These are phyloP conservation scores for Sphyrna mokarran DNA, from an alignment of 2,113 vertebrate species.

Conservation along the genomic window DNA sequence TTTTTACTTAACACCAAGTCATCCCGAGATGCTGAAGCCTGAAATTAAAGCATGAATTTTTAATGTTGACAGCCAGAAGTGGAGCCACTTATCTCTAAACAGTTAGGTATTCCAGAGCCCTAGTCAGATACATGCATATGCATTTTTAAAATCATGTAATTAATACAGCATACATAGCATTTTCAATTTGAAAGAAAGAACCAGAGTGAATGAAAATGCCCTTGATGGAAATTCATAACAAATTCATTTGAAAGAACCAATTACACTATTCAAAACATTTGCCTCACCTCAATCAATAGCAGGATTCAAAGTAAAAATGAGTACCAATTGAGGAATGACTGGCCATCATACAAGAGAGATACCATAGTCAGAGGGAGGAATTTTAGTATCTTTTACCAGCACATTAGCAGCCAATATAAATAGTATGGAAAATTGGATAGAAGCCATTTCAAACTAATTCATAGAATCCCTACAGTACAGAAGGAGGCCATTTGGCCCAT, in stretches of 20 bases:
- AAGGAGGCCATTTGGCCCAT: too few species aligned
- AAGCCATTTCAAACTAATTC: not conserved
- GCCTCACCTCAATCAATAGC: not conserved
- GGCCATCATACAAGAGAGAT: not conserved
- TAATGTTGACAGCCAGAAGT: conserved; percentile 11
- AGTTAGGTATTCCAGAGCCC: not conserved
- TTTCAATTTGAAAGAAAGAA: not conserved
- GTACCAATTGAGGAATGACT: not conserved
- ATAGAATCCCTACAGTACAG: too few species aligned
- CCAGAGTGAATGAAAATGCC: not conserved
- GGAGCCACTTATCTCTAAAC: conserved; percentile 30
- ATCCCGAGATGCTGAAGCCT: not conserved
- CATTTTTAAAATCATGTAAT: conserved; percentile 11
- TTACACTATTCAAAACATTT: not conserved
- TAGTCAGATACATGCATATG: not conserved
- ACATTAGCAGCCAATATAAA: not conserved
- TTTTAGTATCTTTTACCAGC: not conserved
- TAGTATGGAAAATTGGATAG: not conserved
- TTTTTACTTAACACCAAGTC: not conserved
- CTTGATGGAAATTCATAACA: not conserved
- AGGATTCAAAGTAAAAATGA: not conserved
- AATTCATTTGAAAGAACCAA: conserved; percentile 4
- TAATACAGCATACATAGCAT: not conserved
- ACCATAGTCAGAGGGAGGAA: not conserved
- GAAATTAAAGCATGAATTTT: not conserved